Base-by-base conservation (phyloP, 53 echinoderm and acorn worm species). In the Zoroaster sp. region DNA sequence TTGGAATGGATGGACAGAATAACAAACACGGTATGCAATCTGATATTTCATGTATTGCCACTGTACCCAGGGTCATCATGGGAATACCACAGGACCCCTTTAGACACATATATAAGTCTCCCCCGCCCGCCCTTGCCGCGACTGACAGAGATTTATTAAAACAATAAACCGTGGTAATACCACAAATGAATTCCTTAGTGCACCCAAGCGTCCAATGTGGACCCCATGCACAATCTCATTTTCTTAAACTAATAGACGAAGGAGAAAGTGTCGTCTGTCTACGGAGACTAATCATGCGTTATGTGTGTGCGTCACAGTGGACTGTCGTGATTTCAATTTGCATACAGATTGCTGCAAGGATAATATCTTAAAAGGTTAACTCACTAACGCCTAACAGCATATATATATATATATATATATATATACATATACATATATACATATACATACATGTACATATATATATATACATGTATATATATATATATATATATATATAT, bases 301-400 rank as follows among this genome's bases (percentile, higher is more conserved):
- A 36, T 66, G 66, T 42, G 66, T 82, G 82, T 82, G 82, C 82
- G 82, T 82, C 82, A 82, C 66, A 67, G 66, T 28, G 45, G 33
- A 66, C 44, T 41, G 68, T 53, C 68, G 33, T 82, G 66, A 82
- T 82, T 82, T 82, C 82, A 82, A 82, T 82, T 82, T 82, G 82
- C 82, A 82, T 82, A 67, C 82, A 82, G 82, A 82, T 82, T 82
- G 82, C 82, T 66, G 43, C 31, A 42, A 67, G 82, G 82, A 82
- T 68, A 68, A 67, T 59, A 40, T 82, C 82, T 82, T 82, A 82
- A 82, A 82, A 82, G 82, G 66, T 66, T 68, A 67, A 82, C 40
- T 40, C 68, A 68, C 28, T 25, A 28, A 5, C 14, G 82, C 82
- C 68, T 42, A 49, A 68, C 40, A 12, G 33, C 43, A 67, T 14